Conservation (phyloP, 2,797 vertebrate genomes). For the Gymnopithys bicolor region DNA sequence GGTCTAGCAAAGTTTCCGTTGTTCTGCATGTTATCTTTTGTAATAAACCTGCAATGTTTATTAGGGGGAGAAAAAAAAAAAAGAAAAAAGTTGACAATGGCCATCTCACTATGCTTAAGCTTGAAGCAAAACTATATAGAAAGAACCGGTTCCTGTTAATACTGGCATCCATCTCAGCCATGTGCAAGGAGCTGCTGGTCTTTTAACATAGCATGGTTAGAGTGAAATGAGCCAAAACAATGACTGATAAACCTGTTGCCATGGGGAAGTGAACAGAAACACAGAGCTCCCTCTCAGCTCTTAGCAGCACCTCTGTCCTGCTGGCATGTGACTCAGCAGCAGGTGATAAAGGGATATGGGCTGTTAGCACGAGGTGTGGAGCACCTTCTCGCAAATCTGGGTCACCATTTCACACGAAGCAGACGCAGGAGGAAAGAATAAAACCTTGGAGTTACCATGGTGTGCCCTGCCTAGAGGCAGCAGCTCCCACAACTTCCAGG, state of each 20-base stretch:
- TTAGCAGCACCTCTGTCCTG: neutral
- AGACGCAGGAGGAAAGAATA: neutral
- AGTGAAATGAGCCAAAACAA: neutral
- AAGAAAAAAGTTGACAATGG: neutral
- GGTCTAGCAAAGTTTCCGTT: neutral
- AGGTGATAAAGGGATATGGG: neutral
- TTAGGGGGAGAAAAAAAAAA: neutral
- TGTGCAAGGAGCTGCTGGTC: neutral
- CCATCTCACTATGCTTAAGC: neutral
- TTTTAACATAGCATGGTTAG: rapidly evolving
- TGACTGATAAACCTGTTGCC: neutral
- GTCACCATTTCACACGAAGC: rapidly evolving
- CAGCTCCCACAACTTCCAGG: neutral
- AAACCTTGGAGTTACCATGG: neutral
- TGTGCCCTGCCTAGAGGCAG: neutral
- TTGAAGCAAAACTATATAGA: neutral
- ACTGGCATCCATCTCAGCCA: neutral
- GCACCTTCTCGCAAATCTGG: rapidly evolving
- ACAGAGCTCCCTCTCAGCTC: neutral
- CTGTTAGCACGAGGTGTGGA: neutral
- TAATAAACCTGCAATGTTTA: neutral
- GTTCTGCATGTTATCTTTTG: neutral
- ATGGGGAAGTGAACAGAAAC: neutral
- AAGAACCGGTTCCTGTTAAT: neutral
- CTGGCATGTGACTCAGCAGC: neutral